These are phyloP conservation scores for Sphinx pinastri DNA, from an alignment of 2,888 invertebrate species.

Conservation along the genomic window DNA sequence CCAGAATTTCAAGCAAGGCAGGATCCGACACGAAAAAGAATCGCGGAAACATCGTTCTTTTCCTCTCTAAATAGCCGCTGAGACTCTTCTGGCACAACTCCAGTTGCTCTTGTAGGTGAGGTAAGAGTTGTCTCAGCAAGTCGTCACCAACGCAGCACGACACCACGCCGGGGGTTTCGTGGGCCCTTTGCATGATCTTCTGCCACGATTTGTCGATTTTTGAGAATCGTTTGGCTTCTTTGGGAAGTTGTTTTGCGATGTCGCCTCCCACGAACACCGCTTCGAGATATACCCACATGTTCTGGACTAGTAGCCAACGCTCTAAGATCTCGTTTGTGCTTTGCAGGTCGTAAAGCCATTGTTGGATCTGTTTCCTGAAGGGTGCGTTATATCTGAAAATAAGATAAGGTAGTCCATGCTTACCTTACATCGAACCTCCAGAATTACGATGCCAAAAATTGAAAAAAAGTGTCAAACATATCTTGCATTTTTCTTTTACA, in stretches of 20 bases:
- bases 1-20: conserved; percentile 94
- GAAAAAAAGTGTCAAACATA: too few species aligned
- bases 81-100: conserved; percentile 98
- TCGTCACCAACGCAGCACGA: conserved; percentile 98
- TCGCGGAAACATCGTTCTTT: conserved; percentile 96
- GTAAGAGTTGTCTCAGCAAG: conserved; percentile 93
- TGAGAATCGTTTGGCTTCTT: conserved; percentile 96
- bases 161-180: conserved; percentile 98
- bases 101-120: conserved; percentile 97
- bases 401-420: not conserved
- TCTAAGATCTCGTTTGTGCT: conserved; percentile 98
- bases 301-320: conserved; percentile 97
- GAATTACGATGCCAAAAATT: too few species aligned
- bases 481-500: too few species aligned
- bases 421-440: too few species aligned
- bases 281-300: conserved; percentile 99
- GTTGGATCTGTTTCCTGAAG: conserved; percentile 97
- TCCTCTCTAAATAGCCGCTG: conserved; percentile 96
- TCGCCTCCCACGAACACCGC: conserved; percentile 99
- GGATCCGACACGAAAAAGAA: conserved; percentile 98
- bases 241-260: conserved; percentile 98
- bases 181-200: conserved; percentile 98
- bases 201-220: conserved; percentile 99
- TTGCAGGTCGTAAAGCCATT: conserved; percentile 96
- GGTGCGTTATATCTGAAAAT: conserved; percentile 94